Base-by-base conservation (phyloP, 2,888 invertebrate species). In the Agapostemon virescens region DNA sequence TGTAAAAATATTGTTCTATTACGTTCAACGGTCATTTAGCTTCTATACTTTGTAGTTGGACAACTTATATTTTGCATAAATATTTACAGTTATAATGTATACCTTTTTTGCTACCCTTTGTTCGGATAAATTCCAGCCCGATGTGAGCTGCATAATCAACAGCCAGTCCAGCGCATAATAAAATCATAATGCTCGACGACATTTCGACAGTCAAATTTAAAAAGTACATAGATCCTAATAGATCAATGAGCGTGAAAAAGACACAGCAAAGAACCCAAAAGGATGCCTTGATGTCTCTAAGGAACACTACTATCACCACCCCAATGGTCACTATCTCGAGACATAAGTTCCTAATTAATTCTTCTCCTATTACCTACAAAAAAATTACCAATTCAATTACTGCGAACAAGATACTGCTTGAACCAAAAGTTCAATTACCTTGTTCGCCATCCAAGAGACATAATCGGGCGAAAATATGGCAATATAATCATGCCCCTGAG, bases 91-190 rank as follows among this genome's bases (percentile, higher is more conserved):
- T 23, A 36, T 1, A 20, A 40, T 17, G 88, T 81, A 84, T 88
- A 93, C 93, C 93, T 80, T 93, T 87, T 81, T 91, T 92, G n/a
- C 90, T 92, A 52, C 93, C 93, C 11, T 85, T 87, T n/a, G 92
- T 87, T 13, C 93, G 92, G 85, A 93, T 92, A 80, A 94, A 94
- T 69, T 93, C 93, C 79, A 94, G 90, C n/a, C 93, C 94, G 61
- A 94, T 90, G 86, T 94, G 94, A 1, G 93, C 93, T 0, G 94
- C 93, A 84, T 94, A 94, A 90, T 94, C 94, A 2, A 94, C 93
- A 40, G 94, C 93, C 38, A 94, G 88, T 52, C 94, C 94, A 52
- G 93, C 93, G 80, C 93, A 93, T 42, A 94, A 88, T 55, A 94
- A 90, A 30, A 94, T 89, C 82, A 93, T 92, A 67, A 94, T 93